Base-by-base conservation (phyloP, 2,888 invertebrate genomes). In the Habroteleia sp. region DNA sequence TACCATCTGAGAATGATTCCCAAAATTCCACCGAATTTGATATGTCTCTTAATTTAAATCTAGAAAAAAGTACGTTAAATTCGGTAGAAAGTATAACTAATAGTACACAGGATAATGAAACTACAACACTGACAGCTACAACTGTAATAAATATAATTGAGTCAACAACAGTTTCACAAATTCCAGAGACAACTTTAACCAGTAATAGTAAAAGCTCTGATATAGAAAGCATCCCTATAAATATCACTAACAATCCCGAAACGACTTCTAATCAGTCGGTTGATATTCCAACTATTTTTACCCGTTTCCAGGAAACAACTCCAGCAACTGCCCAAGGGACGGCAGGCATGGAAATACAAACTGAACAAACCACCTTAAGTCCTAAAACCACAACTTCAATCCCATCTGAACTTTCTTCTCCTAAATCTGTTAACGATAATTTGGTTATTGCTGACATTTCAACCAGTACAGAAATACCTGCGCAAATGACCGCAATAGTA, bases 251-350 rank as follows among this genome's bases (percentile, higher is more conserved):
- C 48, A 14, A 76, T 56, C 76, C 79, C 62, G 74, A 81, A 80
- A 82, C 80, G 29, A 79, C 76, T 76, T 76, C 69, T 10, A 72
- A 52, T 79, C 80, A 76, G 52, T 73, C 80, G 46, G 83, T 81
- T 73, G 79, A 82, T 76, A 79, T 65, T 82, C 84, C 87, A 87
- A 85, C 80, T 84, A 63, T 82, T 82, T 79, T 87, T 88, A 83
- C 83, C 83, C 85, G 73, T 88, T 88, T 88, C 81, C 88, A 88
- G 88, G 87, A 85, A 81, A 79, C 84, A 74, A 85, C 84, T 77
- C 80, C 84, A 81, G 73, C 85, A 87, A 88, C 84, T 82, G 86
- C 87, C 86, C 88, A 88, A 88, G 80, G 83, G 88, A 88, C 87
- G 87, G 88, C 86, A 83, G 83, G 82, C 84, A 78, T 79, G 74